Conservation (phyloP, 2,113 vertebrate species). For the Copsychus sechellarum region DNA sequence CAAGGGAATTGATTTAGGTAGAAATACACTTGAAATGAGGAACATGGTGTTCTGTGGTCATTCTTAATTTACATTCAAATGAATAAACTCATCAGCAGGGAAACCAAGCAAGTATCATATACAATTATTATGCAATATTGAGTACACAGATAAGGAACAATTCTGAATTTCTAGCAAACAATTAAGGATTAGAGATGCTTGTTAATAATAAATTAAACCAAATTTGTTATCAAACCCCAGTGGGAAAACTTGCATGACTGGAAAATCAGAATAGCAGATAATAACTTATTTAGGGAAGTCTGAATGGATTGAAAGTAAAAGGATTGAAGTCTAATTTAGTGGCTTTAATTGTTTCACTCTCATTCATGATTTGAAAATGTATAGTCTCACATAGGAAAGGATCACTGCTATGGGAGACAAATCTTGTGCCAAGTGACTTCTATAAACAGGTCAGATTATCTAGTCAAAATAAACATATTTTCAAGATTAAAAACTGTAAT, state of each 20-base stretch:
- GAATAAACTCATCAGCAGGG: background rate
- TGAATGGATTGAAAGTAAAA: background rate
- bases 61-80: background rate
- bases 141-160: background rate
- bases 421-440: background rate
- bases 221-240: background rate
- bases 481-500: background rate
- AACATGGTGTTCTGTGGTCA: background rate
- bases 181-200: background rate
- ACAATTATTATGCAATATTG: background rate
- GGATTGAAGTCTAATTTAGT: background rate
- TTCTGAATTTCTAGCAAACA: background rate
- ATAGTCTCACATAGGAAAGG: background rate
- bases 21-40: background rate
- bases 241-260: background rate
- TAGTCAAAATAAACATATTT: background rate
- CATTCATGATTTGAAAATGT: background rate
- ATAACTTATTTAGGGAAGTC: background rate
- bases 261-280: background rate
- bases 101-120: background rate
- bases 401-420: background rate
- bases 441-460: background rate
- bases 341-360: background rate
- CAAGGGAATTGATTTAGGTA: background rate
- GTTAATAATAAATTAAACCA: background rate